Percentiles rank a stretch among this genome's conserved stretches.
Evolutionary conservation across 2,113 vertebrate species (phyloP).

Genomic region (Serinus canaria): DNA sequence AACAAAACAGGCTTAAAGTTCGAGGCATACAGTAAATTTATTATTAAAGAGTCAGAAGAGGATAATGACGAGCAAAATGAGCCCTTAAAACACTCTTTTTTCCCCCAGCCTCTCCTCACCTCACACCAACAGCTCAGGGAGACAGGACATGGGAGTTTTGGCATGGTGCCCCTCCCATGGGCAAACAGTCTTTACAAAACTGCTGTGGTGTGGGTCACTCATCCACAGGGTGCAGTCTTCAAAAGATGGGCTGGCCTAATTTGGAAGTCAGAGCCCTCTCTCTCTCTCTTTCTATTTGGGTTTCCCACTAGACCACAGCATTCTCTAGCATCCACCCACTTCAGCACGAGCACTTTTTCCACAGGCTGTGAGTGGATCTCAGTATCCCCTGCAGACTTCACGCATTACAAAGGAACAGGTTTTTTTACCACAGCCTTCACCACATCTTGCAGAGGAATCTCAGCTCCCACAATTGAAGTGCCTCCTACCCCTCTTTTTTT

Average conservation of each 20-base stretch:
- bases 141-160: not conserved
- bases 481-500: not conserved
- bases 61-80: not conserved
- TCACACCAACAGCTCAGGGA: accelerated
- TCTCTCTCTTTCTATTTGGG: not conserved
- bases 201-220: not conserved
- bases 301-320: not conserved
- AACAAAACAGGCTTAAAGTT: not conserved
- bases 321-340: accelerated
- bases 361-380: not conserved
- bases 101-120: no score
- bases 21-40: not conserved
- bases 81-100: not conserved
- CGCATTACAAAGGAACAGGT: not conserved
- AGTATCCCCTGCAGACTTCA: not conserved
- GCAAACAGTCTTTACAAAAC: not conserved
- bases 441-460: not conserved
- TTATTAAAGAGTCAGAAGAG: not conserved
- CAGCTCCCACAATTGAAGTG: not conserved
- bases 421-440: not conserved
- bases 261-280: not conserved
- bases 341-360: accelerated
- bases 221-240: accelerated
- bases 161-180: not conserved
- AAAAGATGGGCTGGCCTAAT: not conserved